A percentile compares a stretch with the other conserved stretches of the same genome.
Conservation (phyloP, 2,113 vertebrate species). For the Atrichornis clamosus region DNA sequence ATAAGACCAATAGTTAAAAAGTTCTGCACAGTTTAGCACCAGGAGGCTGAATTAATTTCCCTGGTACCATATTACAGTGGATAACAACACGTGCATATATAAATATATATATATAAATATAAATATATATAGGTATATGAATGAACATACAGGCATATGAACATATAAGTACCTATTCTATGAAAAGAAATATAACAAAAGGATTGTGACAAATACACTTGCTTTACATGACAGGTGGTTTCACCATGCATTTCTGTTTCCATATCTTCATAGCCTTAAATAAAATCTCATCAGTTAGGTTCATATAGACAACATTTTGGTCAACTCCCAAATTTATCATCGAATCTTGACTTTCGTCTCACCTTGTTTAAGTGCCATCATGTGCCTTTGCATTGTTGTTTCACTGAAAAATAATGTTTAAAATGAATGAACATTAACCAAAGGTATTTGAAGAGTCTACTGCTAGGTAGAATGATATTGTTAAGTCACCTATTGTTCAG, state of each 20-base stretch:
- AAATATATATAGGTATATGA: background rate
- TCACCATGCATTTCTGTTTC: background rate
- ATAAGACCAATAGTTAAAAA: background rate
- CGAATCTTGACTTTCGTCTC: background rate
- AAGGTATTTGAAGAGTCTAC: background rate
- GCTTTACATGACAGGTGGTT: background rate
- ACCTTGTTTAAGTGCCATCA: background rate
- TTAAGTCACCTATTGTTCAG: background rate
- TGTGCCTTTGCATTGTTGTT: background rate
- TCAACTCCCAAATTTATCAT: background rate
- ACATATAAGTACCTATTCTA: background rate
- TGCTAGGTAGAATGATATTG: background rate
- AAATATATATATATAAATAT: background rate
- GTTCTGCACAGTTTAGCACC: background rate
- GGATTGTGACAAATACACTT: background rate
- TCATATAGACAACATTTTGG: background rate
- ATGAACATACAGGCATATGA: background rate
- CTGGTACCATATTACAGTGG: background rate
- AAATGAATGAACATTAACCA: background rate
- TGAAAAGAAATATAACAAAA: background rate
- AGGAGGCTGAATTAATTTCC: background rate
- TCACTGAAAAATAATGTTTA: background rate
- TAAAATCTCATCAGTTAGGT: background rate
- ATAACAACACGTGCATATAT: background rate
- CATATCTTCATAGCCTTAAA: background rate